A percentile compares a stretch with the other conserved stretches of the same genome.
phyloP scores from a whole-genome alignment of 1,140 invertebrate species.

The Dolichoris vasculosae region DNA sequence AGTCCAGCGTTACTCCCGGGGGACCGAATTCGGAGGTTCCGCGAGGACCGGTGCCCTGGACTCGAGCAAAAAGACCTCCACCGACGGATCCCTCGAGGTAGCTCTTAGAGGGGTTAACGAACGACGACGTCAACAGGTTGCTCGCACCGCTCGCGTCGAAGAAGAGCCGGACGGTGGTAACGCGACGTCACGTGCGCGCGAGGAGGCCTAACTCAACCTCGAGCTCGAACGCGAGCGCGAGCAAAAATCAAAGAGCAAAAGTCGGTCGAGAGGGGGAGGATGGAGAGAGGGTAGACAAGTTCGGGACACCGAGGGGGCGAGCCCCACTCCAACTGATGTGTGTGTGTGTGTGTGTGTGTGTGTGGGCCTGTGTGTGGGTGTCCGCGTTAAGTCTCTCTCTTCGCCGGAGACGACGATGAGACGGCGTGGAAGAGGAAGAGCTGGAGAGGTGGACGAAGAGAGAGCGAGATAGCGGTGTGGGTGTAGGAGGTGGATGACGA shows the following conservation, averaged over 20 bases:
- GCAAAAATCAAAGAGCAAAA: neutral
- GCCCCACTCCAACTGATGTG: conserved; percentile 8
- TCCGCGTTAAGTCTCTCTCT: neutral
- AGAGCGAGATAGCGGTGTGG: conserved; percentile 49
- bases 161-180: too few relatives aligned
- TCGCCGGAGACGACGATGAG: neutral
- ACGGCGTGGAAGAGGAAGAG: conserved; percentile 20
- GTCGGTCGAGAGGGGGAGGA: neutral
- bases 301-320: conserved; percentile 4
- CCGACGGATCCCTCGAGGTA: too few relatives aligned
- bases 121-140: too few relatives aligned
- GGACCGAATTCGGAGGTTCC: too few relatives aligned
- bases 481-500: conserved; percentile 36
- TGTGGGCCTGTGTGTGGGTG: neutral
- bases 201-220: neutral
- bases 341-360: neutral
- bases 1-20: too few relatives aligned
- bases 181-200: neutral
- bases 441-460: conserved; percentile 20
- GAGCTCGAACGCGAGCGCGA: neutral
- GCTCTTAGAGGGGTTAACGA: too few relatives aligned
- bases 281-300: neutral
- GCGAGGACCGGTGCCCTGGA: too few relatives aligned
- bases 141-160: neutral
- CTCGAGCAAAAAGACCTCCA: too few relatives aligned